Evolutionary conservation across 1,140 invertebrate species (phyloP), one percentile per base, ranked within the genome.

Genomic region (Centruroides sculpturatus): DNA sequence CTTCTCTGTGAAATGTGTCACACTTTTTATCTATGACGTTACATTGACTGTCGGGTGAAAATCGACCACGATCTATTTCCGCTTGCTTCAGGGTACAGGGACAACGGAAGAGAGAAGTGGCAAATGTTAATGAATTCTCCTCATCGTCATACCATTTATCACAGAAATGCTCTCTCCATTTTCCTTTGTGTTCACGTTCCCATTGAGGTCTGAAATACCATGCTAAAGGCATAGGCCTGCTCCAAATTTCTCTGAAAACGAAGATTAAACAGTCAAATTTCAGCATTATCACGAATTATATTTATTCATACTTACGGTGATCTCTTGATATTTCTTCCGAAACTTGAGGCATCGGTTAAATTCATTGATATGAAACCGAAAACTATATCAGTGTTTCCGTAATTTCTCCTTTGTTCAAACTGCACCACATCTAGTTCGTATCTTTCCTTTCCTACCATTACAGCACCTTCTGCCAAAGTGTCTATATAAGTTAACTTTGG

Each of bases 201-300:
- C 91, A 96, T 72, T 94, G 90, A 1, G 83, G 81, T 0, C 78
- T 79, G 70, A 94, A 94, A 70, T 94, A 96, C 92, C 92, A 96
- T 0, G 77, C 90, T 4, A 96, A 72, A 0, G 92, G 92, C 66
- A 95, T 87, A 0, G 91, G 90, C 49, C 84, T 81, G 69, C 88
- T 92, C 92, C 92, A 96, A 3, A 94, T 75, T 3, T 85, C 75
- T 1, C 86, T 88, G 70, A 12, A 62, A 55, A 54, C 23, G 23
- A 54, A 60, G 5, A 49, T 49, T n/a, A 49, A 49, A 11, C n/a
- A 49, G 23, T 23, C 2, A 23, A 23, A 23, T 23, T 23, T 23
- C 1, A 23, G 23, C 23, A 11, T 55, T 13, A 56, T 13, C 55
- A 36, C 11, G 5, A 56, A 47, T 13, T 5, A 41, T 4, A 11